phyloP scores from a whole-genome alignment of 2,888 invertebrate genomes.

The Drepana falcataria region DNA sequence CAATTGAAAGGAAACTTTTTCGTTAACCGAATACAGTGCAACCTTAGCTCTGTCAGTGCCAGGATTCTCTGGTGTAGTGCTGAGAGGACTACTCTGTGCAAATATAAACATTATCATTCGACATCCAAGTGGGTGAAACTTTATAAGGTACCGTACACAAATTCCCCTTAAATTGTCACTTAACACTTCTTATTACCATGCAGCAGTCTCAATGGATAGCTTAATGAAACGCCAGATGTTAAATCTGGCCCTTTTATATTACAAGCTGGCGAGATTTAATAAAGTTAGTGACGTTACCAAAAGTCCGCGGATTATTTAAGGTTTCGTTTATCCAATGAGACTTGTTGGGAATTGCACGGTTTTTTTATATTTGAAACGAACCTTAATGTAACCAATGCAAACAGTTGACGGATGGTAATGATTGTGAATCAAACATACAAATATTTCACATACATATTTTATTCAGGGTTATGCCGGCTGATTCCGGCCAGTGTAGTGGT shows the following conservation, averaged over 20 bases:
- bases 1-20: background rate
- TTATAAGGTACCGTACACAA: constrained; percentile 79
- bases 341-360: constrained; percentile 34
- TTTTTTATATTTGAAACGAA: background rate
- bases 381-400: no score
- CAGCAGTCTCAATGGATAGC: constrained; percentile 50
- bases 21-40: background rate
- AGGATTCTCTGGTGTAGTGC: constrained; percentile 21
- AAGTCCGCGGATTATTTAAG: constrained; percentile 12
- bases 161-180: constrained; percentile 61
- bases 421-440: no score
- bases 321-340: constrained; percentile 42
- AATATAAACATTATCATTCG: constrained; percentile 53
- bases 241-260: background rate
- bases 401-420: no score
- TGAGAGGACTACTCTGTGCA: constrained; percentile 52
- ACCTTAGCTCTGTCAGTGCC: background rate
- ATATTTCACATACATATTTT: no score
- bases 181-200: constrained; percentile 56
- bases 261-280: constrained; percentile 4
- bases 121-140: constrained; percentile 74
- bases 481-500: no score
- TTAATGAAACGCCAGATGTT: background rate
- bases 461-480: no score
- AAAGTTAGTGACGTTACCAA: background rate